A percentile compares a stretch with the other conserved stretches of the same genome.
Conservation (phyloP, 92 coral and sea anemone genomes). For the Chrysogorgia sp. region DNA sequence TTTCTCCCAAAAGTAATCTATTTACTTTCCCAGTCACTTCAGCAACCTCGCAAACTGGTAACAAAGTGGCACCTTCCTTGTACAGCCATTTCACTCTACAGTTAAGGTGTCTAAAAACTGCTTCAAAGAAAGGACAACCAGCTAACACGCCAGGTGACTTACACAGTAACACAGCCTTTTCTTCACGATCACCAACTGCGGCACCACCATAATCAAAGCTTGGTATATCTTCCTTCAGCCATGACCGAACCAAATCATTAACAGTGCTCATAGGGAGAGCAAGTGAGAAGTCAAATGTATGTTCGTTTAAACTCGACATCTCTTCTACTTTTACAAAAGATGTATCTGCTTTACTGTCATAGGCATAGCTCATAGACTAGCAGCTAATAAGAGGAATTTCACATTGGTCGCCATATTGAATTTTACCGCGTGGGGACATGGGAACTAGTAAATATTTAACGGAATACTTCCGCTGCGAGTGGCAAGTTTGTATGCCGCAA, state of each 20-base stretch:
- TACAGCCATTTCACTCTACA: slow-evolving; percentile 87
- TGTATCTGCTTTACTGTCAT: background rate
- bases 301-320: background rate
- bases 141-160: slow-evolving; percentile 92
- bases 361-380: too few relatives aligned
- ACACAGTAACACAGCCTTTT: slow-evolving; percentile 84
- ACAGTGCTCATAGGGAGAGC: slow-evolving; percentile 66
- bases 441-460: too few relatives aligned
- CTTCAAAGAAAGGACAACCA: slow-evolving; percentile 95
- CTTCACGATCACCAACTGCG: slow-evolving; percentile 85
- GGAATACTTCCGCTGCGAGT: too few relatives aligned
- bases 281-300: slow-evolving; percentile 19
- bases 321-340: slow-evolving; percentile 14
- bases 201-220: slow-evolving; percentile 90
- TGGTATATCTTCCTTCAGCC: slow-evolving; percentile 91
- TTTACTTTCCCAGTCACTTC: slow-evolving; percentile 86
- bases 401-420: too few relatives aligned
- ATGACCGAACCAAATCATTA: slow-evolving; percentile 66
- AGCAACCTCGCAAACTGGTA: slow-evolving; percentile 75
- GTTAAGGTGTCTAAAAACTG: slow-evolving; percentile 83
- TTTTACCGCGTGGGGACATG: too few relatives aligned
- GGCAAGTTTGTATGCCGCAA: too few relatives aligned
- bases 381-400: too few relatives aligned
- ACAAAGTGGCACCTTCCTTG: slow-evolving; percentile 75
- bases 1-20: slow-evolving; percentile 84